Evolutionary conservation across 2,797 vertebrate genomes (phyloP), one percentile per base, ranked within the genome.

Genomic region (Esox masquinongy): DNA sequence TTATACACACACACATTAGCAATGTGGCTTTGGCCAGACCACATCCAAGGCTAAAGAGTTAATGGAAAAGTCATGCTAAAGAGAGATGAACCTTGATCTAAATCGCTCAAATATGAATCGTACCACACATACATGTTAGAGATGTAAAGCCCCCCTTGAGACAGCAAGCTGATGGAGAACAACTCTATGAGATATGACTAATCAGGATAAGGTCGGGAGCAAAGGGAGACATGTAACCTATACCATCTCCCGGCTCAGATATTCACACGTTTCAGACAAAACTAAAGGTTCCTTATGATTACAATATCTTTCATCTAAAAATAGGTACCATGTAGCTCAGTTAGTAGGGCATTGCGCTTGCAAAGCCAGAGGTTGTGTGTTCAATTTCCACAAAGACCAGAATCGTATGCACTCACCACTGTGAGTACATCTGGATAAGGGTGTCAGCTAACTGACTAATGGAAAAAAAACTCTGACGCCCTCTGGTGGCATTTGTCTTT

Each of bases 101-200:
- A 43, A 43, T 7, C 39, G 5, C 39, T 9, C 39, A 43, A 43
- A 43, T 43, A 43, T 6, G 17, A 22, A 56, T 56, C 19, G 17
- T 22, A 56, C 53, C 17, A 56, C n/a, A n/a, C 4, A 56, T 22
- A 56, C 39, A 43, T 56, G 1, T 22, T 56, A 56, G 7, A 2
- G 2, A 56, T 56, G 51, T n/a, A 22, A 56, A 56, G n/a, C 50
- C 15, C 16, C 5, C 16, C 50, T 51, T 51, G 16, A 84, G 84
- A 74, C 50, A 47, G 63, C 70, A 69, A 61, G 73, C 80, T 82
- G 84, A 89, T 83, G 81, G 83, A 89, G 74, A 39, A 77, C 61
- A 79, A 77, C 73, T 91, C 82, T 84, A 88, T 88, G 88, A 86
- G 83, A 79, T 83, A 73, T 80, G 69, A 81, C 61, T 15, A 0